Percentiles rank a stretch among this genome's conserved stretches.
These are phyloP conservation scores for rat (Rattus norvegicus) DNA, from an alignment of 2,113 vertebrate genomes.

Conservation along the genomic window DNA sequence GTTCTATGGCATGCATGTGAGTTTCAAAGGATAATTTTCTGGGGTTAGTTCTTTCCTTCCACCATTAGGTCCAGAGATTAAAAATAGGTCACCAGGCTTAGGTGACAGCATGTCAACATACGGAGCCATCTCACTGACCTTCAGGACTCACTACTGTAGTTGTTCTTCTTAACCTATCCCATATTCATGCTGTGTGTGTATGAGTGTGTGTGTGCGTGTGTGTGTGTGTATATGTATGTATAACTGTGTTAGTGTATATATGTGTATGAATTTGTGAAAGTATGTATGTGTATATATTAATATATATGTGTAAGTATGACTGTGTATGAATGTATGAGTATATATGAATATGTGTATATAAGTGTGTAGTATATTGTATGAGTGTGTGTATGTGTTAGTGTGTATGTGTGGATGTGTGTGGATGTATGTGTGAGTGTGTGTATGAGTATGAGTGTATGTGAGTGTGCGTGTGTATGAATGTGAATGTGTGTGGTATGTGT, in stretches of 20 bases:
- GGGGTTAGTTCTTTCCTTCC: background rate
- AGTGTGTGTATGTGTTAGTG: background rate
- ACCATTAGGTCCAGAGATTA: background rate
- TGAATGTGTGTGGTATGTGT: background rate
- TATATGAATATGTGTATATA: background rate
- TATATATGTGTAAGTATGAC: background rate
- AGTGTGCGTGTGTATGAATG: background rate
- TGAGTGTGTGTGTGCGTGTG: background rate
- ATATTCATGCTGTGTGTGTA: background rate
- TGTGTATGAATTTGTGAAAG: too few species aligned
- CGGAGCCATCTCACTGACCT: background rate
- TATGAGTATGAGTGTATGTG: background rate
- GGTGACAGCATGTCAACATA: background rate
- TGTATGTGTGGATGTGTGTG: background rate
- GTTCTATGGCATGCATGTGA: background rate
- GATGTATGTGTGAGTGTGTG: background rate
- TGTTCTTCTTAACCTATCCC: background rate
- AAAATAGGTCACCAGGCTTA: background rate
- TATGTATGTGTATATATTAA: background rate
- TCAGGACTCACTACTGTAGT: background rate
- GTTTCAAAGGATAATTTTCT: background rate
- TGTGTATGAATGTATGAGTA: background rate
- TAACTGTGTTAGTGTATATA: too few species aligned
- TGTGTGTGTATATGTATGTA: background rate
- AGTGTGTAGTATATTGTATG: too few species aligned